Evolutionary conservation across 35 echinoderm and acorn worm genomes (phyloP), one percentile per base, ranked within the genome.

Genomic region (Apostichopus californicus): DNA sequence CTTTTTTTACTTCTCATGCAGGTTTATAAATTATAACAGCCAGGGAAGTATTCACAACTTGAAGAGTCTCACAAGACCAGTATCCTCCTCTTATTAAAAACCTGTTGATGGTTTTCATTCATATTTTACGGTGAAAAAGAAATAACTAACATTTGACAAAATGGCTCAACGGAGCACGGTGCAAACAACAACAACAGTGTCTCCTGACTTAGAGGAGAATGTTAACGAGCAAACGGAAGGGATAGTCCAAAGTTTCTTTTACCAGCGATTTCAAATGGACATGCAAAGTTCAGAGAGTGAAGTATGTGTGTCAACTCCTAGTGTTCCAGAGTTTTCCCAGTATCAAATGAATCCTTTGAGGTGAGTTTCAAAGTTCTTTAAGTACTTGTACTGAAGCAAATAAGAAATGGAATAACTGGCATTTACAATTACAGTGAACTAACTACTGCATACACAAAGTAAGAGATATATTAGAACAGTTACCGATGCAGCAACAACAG

Each of bases 171-270:
- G 14, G 22, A 89, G 86, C 86, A 89, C 15, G 8, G 28, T 60
- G 17, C 57, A 66, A 46, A 77, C 54, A 14, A 77, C 88, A 3
- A 55, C 60, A 72, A 89, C 55, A 1, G 71, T 93, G 8, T 92
- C 94, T 14, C 92, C 96, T 34, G 93, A 93, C 75, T 90, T 87
- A 5, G 95, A 96, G 81, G 95, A 94, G 25, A 96, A 96, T 90
- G 97, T 99, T 15, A 93, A 73, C 2, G 95, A 99, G 73, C 95
- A 99, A 86, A 96, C 97, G 54, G 97, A 96, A 46, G 89, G 75
- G 5, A 95, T 99, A 28, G 95, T 99, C 15, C 57, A 95, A 63
- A 99, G 89, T 86, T 99, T 95, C 87, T 94, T 98, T 75, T 96
- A 93, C 28, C 95, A 96, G 57, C 91, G 97, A 28, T 88, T 95